Evolutionary conservation across 2,888 invertebrate genomes (phyloP).

Genomic region (Liposcelis brunnea): DNA sequence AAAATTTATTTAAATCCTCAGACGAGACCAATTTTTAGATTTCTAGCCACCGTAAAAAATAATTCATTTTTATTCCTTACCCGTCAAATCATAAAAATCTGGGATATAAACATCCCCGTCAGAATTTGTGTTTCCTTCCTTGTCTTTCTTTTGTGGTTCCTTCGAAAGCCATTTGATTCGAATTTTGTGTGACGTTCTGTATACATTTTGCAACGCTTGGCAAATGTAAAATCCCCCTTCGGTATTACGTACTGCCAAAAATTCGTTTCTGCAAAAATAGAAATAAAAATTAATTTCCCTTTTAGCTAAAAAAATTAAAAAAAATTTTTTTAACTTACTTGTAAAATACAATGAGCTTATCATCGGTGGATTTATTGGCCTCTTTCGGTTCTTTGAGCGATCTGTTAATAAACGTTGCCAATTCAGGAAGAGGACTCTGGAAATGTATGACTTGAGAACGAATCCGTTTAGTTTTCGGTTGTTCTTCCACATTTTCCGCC

Average conservation of each 20-base stretch:
- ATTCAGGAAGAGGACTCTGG: conserved; percentile 65
- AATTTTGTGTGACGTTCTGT: conserved; percentile 66
- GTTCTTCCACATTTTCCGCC: conserved; percentile 29
- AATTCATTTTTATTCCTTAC: conserved; percentile 26
- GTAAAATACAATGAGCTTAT: conserved; percentile 72
- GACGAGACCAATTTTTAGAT: not conserved
- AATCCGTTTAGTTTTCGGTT: conserved; percentile 33
- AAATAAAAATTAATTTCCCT: not conserved
- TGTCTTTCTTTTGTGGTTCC: too few relatives aligned
- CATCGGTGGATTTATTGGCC: conserved; percentile 38
- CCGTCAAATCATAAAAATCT: conserved; percentile 78
- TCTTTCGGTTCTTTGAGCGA: conserved; percentile 39
- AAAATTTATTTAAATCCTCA: not conserved
- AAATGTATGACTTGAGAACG: conserved; percentile 58
- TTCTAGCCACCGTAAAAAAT: not conserved
- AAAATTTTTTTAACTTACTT: conserved; percentile 38
- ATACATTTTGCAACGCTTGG: conserved; percentile 79
- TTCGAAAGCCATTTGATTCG: conserved; percentile 82
- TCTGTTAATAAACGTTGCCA: conserved; percentile 46
- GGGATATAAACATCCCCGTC: conserved; percentile 62
- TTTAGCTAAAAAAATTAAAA: conserved; percentile 7
- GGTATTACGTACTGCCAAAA: conserved; percentile 77
- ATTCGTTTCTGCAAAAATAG: conserved; percentile 50
- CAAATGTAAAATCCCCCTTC: conserved; percentile 79
- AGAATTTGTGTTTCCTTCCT: conserved; percentile 29